phyloP scores from a whole-genome alignment of 2,888 invertebrate genomes.

The Epinotia nisella region DNA sequence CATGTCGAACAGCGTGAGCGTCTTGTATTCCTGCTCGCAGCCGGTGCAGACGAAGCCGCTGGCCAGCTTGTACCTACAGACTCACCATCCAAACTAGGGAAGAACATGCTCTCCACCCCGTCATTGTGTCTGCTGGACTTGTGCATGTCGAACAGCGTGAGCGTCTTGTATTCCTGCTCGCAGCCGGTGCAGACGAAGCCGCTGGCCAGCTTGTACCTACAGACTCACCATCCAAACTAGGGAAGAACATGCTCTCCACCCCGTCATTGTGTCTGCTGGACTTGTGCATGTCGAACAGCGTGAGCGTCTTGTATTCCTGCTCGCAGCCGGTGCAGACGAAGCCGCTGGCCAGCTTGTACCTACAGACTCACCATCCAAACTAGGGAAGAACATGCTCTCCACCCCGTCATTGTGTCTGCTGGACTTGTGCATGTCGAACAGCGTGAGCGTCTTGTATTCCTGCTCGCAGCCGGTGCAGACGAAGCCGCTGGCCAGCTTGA shows the following conservation, averaged over 20 bases:
- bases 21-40: no score
- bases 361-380: constrained; percentile 51
- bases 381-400: constrained; percentile 65
- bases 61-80: no score
- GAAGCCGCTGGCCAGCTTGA: constrained; percentile 42
- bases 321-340: constrained; percentile 61
- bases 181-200: background rate
- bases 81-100: no score
- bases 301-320: constrained; percentile 53
- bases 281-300: constrained; percentile 62
- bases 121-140: no score
- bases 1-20: no score
- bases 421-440: constrained; percentile 63
- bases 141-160: no score
- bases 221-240: constrained; percentile 54
- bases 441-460: constrained; percentile 51
- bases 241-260: constrained; percentile 63
- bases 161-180: no score
- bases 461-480: constrained; percentile 61
- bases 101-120: no score
- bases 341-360: constrained; percentile 9
- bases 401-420: constrained; percentile 56
- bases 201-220: background rate
- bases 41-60: no score
- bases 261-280: constrained; percentile 56